A percentile compares a stretch with the other conserved stretches of the same genome.
Evolutionary conservation across 2,113 vertebrate species (phyloP).

Genomic region (Thamnaconus septentrionalis): DNA sequence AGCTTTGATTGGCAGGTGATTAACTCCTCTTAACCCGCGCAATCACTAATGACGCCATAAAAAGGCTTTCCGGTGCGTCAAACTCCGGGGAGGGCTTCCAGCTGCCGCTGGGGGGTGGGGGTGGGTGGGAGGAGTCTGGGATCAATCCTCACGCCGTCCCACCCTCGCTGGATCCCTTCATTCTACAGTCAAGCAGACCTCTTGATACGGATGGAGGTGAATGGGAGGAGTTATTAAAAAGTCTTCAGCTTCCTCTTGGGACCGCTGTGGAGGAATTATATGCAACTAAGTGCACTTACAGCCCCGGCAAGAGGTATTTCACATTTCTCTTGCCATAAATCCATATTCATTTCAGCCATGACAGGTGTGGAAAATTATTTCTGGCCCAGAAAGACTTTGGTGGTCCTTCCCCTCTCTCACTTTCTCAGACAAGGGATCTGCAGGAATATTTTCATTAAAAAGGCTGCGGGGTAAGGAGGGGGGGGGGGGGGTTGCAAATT

Average conservation of each 20-base stretch:
- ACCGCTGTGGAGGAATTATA: constrained; percentile 68
- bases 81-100: constrained; percentile 47
- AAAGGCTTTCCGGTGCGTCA: constrained; percentile 59
- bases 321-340: constrained; percentile 64
- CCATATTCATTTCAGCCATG: constrained; percentile 37
- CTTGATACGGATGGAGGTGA: constrained; percentile 72
- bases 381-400: constrained; percentile 30
- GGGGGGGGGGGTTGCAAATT: constrained; percentile 40
- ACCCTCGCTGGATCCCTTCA: constrained; percentile 34
- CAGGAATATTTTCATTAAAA: constrained; percentile 40
- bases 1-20: constrained; percentile 73
- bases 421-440: constrained; percentile 11
- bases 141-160: constrained; percentile 59
- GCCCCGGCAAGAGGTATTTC: constrained; percentile 58
- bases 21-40: constrained; percentile 74
- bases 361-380: constrained; percentile 46
- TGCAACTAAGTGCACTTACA: constrained; percentile 70
- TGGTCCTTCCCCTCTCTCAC: constrained; percentile 18
- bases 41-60: constrained; percentile 71
- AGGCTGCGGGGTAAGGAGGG: constrained; percentile 27
- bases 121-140: constrained; percentile 36
- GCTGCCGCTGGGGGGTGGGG: constrained; percentile 39
- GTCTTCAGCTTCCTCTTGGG: constrained; percentile 65
- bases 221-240: constrained; percentile 74
- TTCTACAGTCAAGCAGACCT: constrained; percentile 56